Evolutionary conservation across 2,113 vertebrate genomes (phyloP).

Genomic region (Chionis minor): DNA sequence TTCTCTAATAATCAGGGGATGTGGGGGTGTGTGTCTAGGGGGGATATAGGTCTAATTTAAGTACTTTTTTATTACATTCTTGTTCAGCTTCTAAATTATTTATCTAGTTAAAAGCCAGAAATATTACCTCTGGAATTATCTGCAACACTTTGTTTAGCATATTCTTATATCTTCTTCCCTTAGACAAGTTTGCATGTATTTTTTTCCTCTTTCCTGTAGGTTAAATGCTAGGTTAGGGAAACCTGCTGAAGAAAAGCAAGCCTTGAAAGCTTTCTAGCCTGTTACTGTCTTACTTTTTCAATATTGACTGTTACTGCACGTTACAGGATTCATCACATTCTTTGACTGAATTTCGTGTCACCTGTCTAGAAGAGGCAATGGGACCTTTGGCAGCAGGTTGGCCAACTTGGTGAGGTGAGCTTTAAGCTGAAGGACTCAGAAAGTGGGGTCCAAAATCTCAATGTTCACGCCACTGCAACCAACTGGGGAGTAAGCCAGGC

Average conservation of each 20-base stretch:
- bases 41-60: not conserved
- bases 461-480: too few species aligned
- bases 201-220: not conserved
- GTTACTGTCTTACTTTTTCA: not conserved
- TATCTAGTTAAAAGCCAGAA: not conserved
- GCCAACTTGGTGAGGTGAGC: too few species aligned
- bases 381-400: too few species aligned
- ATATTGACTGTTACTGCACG: not conserved
- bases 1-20: not conserved
- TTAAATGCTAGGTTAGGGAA: not conserved
- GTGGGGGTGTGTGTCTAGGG: accelerated
- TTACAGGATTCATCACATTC: not conserved
- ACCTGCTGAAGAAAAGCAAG: not conserved
- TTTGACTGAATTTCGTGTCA: not conserved
- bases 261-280: not conserved
- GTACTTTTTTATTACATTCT: not conserved
- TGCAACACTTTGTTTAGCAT: not conserved
- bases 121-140: not conserved
- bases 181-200: not conserved
- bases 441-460: too few species aligned
- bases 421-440: too few species aligned
- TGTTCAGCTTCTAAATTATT: not conserved
- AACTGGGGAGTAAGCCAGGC: too few species aligned
- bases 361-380: too few species aligned
- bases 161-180: not conserved